These are phyloP conservation scores for Cyprinodon variegatus DNA, from an alignment of 2,113 vertebrate genomes.

Conservation along the genomic window DNA sequence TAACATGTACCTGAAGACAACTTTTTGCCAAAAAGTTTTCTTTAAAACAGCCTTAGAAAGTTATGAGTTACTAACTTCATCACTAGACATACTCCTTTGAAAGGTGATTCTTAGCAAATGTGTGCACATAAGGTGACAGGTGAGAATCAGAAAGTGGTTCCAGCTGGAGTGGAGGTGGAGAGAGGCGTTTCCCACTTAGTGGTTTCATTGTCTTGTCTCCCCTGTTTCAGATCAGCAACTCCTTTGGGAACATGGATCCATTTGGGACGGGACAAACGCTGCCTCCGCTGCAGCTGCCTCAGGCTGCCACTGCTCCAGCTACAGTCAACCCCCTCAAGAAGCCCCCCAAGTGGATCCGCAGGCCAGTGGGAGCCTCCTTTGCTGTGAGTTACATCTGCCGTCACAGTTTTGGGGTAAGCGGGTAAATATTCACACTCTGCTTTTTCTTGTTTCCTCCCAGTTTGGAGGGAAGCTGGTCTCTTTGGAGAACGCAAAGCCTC, in stretches of 20 bases:
- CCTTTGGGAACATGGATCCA: slow-evolving; percentile 93
- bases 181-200: too few relatives aligned
- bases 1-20: too few relatives aligned
- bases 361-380: slow-evolving; percentile 92
- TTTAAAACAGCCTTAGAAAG: too few relatives aligned
- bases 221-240: slow-evolving; percentile 85
- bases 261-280: slow-evolving; percentile 91
- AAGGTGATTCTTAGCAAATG: too few relatives aligned
- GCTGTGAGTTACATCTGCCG: slow-evolving; percentile 80
- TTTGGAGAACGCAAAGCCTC: slow-evolving; percentile 82
- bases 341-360: slow-evolving; percentile 93
- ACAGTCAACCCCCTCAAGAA: slow-evolving; percentile 88
- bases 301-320: slow-evolving; percentile 73
- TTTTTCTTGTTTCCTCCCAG: slow-evolving; percentile 64
- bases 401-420: background rate
- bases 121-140: too few relatives aligned
- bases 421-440: background rate
- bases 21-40: too few relatives aligned
- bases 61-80: too few relatives aligned
- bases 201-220: background rate
- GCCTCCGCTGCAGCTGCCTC: slow-evolving; percentile 90
- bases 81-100: too few relatives aligned
- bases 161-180: too few relatives aligned
- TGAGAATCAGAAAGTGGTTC: too few relatives aligned
- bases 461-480: slow-evolving; percentile 96